A percentile compares a stretch with the other conserved stretches of the same genome.
Conservation (phyloP, 2,888 invertebrate genomes). For the Shargacucullia verbasci region DNA sequence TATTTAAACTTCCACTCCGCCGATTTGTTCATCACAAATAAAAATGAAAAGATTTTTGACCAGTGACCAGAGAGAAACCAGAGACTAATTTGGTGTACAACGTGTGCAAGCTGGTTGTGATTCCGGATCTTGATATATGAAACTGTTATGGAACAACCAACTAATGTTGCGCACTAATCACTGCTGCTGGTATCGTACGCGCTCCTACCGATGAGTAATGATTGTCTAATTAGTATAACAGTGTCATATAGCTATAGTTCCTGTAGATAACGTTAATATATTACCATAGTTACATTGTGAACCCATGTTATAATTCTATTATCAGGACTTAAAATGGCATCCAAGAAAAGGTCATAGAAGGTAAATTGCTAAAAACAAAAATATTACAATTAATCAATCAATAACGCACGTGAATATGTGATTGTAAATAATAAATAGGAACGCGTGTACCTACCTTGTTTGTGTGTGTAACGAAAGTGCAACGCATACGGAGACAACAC, state of each 20-base stretch:
- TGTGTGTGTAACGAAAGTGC: neutral
- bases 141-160: conserved; percentile 24
- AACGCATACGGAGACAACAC: conserved; percentile 12
- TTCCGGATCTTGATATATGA: conserved; percentile 8
- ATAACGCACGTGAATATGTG: conserved; percentile 3
- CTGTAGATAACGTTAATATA: no score
- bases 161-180: neutral
- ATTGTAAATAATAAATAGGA: conserved; percentile 19
- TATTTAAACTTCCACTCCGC: conserved; percentile 8
- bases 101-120: conserved; percentile 35
- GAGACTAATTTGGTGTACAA: no score
- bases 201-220: no score
- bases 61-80: no score
- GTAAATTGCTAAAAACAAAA: conserved; percentile 4
- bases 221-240: no score
- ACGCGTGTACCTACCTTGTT: neutral
- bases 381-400: conserved; percentile 7
- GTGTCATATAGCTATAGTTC: no score
- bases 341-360: neutral
- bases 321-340: conserved; percentile 21
- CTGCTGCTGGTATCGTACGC: no score
- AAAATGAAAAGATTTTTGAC: no score
- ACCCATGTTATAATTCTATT: neutral
- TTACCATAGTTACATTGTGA: no score
- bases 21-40: neutral